These are phyloP conservation scores for Butastur rufipennis DNA, from an alignment of 2,113 vertebrate species.

Conservation along the genomic window DNA sequence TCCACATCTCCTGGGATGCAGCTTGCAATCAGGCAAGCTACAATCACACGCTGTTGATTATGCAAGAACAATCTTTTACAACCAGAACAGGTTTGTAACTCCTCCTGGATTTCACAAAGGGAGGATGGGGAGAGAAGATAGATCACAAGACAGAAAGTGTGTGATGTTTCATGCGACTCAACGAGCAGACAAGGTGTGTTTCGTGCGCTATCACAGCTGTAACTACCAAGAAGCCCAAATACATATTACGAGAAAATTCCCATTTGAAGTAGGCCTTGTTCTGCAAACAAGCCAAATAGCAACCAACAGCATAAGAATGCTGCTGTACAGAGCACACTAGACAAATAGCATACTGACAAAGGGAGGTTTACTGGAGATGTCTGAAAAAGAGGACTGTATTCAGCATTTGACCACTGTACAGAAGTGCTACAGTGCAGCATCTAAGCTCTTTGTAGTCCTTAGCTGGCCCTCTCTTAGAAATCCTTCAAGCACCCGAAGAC, in stretches of 20 bases:
- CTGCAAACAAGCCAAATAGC: neutral
- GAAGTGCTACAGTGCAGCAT: neutral
- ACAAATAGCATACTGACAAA: slow-evolving; percentile 8
- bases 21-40: neutral
- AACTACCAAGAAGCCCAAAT: neutral
- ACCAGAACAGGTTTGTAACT: neutral
- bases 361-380: neutral
- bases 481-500: neutral
- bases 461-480: neutral
- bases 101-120: neutral
- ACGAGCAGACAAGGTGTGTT: neutral
- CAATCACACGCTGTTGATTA: neutral
- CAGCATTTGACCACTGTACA: neutral
- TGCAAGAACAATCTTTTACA: neutral
- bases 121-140: neutral
- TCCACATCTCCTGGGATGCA: neutral
- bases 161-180: neutral
- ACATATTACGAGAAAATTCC: neutral
- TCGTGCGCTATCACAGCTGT: neutral
- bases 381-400: neutral
- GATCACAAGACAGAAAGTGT: neutral
- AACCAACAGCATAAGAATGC: neutral
- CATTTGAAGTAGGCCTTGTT: neutral
- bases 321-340: neutral
- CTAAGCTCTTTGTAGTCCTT: neutral